Percentiles rank a stretch among this genome's conserved stretches.
Evolutionary conservation across 2,113 vertebrate species (phyloP).

Genomic region (Campylomormyrus numenius): DNA sequence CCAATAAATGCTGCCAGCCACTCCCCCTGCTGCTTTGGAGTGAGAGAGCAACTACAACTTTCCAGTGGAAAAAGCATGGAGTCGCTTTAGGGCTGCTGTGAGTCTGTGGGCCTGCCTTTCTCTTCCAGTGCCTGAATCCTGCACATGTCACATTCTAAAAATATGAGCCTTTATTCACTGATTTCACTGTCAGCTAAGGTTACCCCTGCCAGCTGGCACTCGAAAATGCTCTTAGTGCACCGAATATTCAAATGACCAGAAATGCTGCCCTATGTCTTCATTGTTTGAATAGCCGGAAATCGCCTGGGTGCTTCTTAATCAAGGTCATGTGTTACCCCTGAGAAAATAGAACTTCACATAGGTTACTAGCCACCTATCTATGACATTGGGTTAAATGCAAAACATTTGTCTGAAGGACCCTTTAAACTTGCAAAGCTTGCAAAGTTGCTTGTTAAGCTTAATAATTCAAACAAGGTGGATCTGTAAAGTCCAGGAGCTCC

Average conservation of each 20-base stretch:
- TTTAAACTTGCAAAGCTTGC: background rate
- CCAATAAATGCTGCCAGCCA: conserved; percentile 38
- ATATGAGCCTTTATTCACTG: background rate
- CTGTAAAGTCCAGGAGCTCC: background rate
- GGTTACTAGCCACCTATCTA: background rate
- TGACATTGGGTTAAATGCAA: background rate
- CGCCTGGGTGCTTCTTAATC: background rate
- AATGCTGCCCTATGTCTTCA: background rate
- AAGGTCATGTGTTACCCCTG: background rate
- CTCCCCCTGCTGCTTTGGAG: background rate
- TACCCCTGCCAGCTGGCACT: background rate
- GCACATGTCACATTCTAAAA: background rate
- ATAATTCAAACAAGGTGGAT: background rate
- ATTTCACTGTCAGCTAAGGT: background rate
- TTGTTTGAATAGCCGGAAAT: background rate
- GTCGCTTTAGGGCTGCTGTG: background rate
- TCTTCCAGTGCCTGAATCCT: background rate
- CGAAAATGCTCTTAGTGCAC: background rate
- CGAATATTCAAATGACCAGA: background rate
- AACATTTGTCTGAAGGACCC: background rate
- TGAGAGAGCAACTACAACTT: background rate
- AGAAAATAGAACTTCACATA: background rate
- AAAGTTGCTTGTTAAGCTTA: background rate
- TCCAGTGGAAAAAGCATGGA: background rate
- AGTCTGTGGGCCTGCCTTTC: background rate